Percentiles rank a stretch among this genome's conserved stretches.
phyloP scores from a whole-genome alignment of 2,797 vertebrate species.

The Astyanax mexicanus region DNA sequence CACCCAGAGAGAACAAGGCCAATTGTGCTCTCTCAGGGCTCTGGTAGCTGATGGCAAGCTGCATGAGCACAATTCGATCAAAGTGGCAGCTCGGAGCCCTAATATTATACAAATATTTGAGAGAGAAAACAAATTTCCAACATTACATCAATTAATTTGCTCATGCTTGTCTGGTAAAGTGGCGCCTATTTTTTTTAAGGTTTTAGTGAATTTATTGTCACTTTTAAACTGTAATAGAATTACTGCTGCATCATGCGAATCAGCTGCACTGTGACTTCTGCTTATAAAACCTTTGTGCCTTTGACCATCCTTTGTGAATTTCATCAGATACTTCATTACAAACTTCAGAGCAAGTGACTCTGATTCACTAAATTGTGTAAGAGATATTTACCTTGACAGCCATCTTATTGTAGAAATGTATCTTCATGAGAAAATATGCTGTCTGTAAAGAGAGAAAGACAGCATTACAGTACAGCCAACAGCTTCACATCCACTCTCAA shows the following conservation, averaged over 20 bases:
- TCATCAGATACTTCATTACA: constrained; percentile 78
- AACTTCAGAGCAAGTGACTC: constrained; percentile 86
- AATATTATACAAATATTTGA: too few relatives aligned
- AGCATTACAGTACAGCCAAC: constrained; percentile 80
- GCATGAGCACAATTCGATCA: too few relatives aligned
- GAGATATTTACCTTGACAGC: constrained; percentile 99
- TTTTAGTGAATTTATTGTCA: neutral
- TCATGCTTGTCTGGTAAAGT: too few relatives aligned
- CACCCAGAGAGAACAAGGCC: too few relatives aligned
- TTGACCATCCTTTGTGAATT: constrained; percentile 79
- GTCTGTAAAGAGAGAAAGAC: constrained; percentile 88
- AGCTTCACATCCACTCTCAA: constrained; percentile 86
- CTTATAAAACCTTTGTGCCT: constrained; percentile 82
- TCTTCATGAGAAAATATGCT: constrained; percentile 97
- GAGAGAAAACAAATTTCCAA: too few relatives aligned
- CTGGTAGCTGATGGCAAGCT: too few relatives aligned
- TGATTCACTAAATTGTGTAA: constrained; percentile 91
- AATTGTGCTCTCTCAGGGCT: too few relatives aligned
- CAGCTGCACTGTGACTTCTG: neutral
- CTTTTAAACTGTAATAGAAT: neutral
- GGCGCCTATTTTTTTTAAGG: too few relatives aligned
- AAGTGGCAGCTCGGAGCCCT: too few relatives aligned
- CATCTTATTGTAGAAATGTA: constrained; percentile 97
- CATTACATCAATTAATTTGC: too few relatives aligned
- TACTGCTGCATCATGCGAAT: neutral